Evolutionary conservation across 2,888 invertebrate genomes (phyloP).

Genomic region (Caenorhabditis panamensis): DNA sequence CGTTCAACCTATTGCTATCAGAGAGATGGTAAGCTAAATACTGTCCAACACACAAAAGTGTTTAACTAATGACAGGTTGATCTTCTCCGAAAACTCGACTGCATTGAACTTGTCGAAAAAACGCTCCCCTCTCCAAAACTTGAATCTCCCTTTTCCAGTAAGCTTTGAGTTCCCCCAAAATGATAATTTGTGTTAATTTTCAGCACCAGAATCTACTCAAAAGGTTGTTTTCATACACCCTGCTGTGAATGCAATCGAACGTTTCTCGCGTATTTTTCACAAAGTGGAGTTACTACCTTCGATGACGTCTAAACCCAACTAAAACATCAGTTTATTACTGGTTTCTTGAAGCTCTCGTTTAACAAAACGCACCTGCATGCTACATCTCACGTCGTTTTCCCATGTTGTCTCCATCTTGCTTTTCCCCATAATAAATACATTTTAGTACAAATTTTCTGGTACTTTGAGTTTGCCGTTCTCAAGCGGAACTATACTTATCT

Average conservation of each 20-base stretch:
- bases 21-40: constrained; percentile 66
- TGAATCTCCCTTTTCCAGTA: constrained; percentile 63
- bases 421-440: too few relatives aligned
- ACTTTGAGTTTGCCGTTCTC: too few relatives aligned
- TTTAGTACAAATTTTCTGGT: too few relatives aligned
- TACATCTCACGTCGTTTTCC: too few relatives aligned
- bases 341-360: not conserved
- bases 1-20: constrained; percentile 72
- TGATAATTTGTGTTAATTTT: not conserved
- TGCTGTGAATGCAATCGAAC: constrained; percentile 61
- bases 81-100: too few relatives aligned
- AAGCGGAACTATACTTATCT: too few relatives aligned
- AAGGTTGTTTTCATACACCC: constrained; percentile 52
- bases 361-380: too few relatives aligned
- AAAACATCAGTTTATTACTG: not conserved
- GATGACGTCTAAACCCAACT: constrained; percentile 36
- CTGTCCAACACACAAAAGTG: too few relatives aligned
- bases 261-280: constrained; percentile 66
- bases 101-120: constrained; percentile 64
- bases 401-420: too few relatives aligned
- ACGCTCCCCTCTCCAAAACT: constrained; percentile 54
- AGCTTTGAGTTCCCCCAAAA: not conserved
- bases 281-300: constrained; percentile 29
- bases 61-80: too few relatives aligned
- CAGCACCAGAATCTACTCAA: constrained; percentile 8